phyloP scores from a whole-genome alignment of 2,797 vertebrate genomes.

The Xyrichtys novacula region DNA sequence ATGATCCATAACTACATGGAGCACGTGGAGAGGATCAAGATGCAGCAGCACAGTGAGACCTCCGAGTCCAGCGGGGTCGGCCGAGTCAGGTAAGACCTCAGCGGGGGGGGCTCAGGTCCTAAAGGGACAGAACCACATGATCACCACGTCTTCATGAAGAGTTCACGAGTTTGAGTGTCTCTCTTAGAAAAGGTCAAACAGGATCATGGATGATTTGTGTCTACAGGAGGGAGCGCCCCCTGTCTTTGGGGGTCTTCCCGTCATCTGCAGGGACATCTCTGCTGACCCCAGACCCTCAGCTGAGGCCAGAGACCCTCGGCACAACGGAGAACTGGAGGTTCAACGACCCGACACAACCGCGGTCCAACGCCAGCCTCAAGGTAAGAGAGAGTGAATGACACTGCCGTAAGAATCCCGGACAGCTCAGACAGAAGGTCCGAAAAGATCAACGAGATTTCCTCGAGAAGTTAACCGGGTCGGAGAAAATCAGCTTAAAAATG shows the following conservation, averaged over 20 bases:
- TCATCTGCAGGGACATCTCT: slow-evolving; percentile 87
- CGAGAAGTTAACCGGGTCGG: no score
- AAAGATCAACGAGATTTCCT: no score
- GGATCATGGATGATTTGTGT: no score
- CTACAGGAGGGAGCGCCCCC: slow-evolving; percentile 93
- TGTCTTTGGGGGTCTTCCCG: slow-evolving; percentile 94
- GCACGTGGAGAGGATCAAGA: slow-evolving; percentile 95
- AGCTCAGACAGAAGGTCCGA: no score
- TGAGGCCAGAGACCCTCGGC: slow-evolving; percentile 87
- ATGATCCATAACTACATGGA: slow-evolving; percentile 99
- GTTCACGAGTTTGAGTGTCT: no score
- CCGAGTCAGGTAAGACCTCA: slow-evolving; percentile 78
- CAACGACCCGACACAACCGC: slow-evolving; percentile 87
- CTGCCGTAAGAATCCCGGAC: no score
- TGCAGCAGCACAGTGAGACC: slow-evolving; percentile 87
- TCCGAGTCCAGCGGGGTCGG: slow-evolving; percentile 70
- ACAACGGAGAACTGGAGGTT: slow-evolving; percentile 94
- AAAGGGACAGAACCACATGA: no score
- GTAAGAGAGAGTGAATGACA: slow-evolving; percentile 83
- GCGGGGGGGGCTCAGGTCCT: no score
- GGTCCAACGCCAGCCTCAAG: slow-evolving; percentile 95
- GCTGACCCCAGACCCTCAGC: slow-evolving; percentile 88
- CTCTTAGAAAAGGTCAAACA: no score
- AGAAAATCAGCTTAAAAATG: no score
- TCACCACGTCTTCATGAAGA: no score